A percentile compares a stretch with the other conserved stretches of the same genome.
These are phyloP conservation scores for Carposina sasakii DNA, from an alignment of 1,140 invertebrate species.

Conservation along the genomic window DNA sequence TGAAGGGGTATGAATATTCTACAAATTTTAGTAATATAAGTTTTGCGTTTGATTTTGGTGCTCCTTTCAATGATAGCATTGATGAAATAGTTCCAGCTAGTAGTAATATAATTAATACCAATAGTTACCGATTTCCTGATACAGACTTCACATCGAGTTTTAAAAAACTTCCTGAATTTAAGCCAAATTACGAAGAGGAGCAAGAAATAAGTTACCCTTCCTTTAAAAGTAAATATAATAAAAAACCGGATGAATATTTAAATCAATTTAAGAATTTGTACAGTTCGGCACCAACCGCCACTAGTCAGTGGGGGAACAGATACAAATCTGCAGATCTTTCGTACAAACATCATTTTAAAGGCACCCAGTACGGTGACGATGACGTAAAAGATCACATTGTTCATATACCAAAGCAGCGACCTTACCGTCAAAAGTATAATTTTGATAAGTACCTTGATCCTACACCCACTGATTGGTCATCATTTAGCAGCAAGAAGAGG, in stretches of 20 bases:
- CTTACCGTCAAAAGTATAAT: slow-evolving; percentile 22
- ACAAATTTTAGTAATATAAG: slow-evolving; percentile 46
- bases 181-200: slow-evolving; percentile 32
- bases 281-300: slow-evolving; percentile 32
- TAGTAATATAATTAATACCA: slow-evolving; percentile 44
- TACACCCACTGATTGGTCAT: slow-evolving; percentile 33
- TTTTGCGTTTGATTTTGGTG: slow-evolving; percentile 38
- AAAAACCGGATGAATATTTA: slow-evolving; percentile 39
- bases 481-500: slow-evolving; percentile 25
- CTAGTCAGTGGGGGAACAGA: slow-evolving; percentile 50
- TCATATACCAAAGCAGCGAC: slow-evolving; percentile 52
- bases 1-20: slow-evolving; percentile 51
- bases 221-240: slow-evolving; percentile 33
- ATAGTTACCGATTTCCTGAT: slow-evolving; percentile 41
- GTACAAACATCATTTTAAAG: slow-evolving; percentile 35
- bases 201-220: slow-evolving; percentile 19
- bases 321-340: slow-evolving; percentile 41
- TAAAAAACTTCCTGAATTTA: slow-evolving; percentile 33
- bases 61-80: slow-evolving; percentile 34
- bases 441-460: slow-evolving; percentile 31
- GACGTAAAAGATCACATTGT: slow-evolving; percentile 40
- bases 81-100: slow-evolving; percentile 52
- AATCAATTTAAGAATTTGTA: slow-evolving; percentile 43
- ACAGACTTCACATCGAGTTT: slow-evolving; percentile 37
- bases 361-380: slow-evolving; percentile 33